Base-by-base conservation (phyloP, 1,140 invertebrate genomes). In the Caenorhabditis brenneri region DNA sequence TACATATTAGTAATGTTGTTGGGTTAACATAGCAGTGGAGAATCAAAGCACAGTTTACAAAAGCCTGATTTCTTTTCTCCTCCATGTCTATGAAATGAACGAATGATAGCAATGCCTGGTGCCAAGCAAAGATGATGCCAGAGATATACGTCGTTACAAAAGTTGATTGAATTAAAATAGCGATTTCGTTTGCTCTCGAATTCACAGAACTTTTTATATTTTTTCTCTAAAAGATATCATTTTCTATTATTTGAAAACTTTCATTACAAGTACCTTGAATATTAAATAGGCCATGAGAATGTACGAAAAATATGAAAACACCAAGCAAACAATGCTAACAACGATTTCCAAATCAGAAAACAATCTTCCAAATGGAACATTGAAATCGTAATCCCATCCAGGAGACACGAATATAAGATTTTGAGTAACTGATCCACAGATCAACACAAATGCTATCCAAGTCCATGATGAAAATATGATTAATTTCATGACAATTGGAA, bases 151-250 rank as follows among this genome's bases (percentile, higher is more conserved):
- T 16, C 16, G 58, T 65, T 65, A 65, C 58, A 65, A 65, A 65
- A 16, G 58, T 65, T 3, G 58, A 65, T 19, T 65, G 58, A 19
- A 65, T 1, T 5, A 65, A 7, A 65, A 65, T 65, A 4, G 29
- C 31, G n/a, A 65, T 65, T n/a, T 65, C 58, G 19, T 65, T 65
- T 24, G 19, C 36, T 36, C 58, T 15, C 15, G 58, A 65, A 7
- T 65, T 29, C 10, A 33, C 29, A 36, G 22, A 65, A 33, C 58
- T 36, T 79, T 33, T 87, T 88, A 46, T 81, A 87, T 58, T 89
- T 89, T 65, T 82, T 83, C 24, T 89, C 90, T 87, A 89, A 89
- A 80, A 83, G 85, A 58, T 89, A 58, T 49, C n/a, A n/a, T n/a
- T n/a, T n/a, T n/a, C n/a, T n/a, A n/a, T n/a, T n/a, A n/a, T n/a